Base-by-base conservation (phyloP, 1,140 invertebrate species). In the Aphis craccivora region DNA sequence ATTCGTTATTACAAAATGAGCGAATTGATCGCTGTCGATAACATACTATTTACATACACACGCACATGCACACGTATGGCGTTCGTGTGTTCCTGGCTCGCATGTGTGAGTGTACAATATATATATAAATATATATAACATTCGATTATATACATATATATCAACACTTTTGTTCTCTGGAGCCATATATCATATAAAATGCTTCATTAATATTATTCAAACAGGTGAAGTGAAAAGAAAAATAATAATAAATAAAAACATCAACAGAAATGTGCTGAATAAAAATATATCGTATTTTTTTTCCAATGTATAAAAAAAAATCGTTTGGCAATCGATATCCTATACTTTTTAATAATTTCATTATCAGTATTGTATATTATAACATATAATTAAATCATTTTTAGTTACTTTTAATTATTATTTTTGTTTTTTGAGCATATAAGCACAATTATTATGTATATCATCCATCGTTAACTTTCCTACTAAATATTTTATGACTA, bases 351-450 rank as follows among this genome's bases (percentile, higher is more conserved):
- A 84, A 92, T 60, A 40, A 84, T 48, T 11, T 53, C n/a, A 18
- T 88, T 88, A 88, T 88, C 40, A 35, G 30, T 35, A n/a, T 51
- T 35, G 30, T 30, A 25, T 45, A 48, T 86, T 43, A 43, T 30
- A 40, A 86, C 23, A 25, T 86, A 86, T 86, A 86, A 14, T 45
- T 48, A 48, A 45, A 48, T 87, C 14, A 43, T 43, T 86, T n/a
- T 51, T n/a, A 51, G 86, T 53, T 89, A 53, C 7, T 89, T 48
- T 51, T 53, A 51, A 89, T 30, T 37, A 89, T 30, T 53, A 89
- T 89, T 35, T 53, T 89, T 11, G 3, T 89, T 89, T 89, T 89
- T 92, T 91, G 91, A 92, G 91, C 91, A 92, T 83, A 37, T 48
- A 83, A 92, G 91, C 91, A 48, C 67, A 92, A 92, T 91, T 76